A percentile compares a stretch with the other conserved stretches of the same genome.
Conservation (phyloP, 2,797 vertebrate species). For the Lophius americanus region DNA sequence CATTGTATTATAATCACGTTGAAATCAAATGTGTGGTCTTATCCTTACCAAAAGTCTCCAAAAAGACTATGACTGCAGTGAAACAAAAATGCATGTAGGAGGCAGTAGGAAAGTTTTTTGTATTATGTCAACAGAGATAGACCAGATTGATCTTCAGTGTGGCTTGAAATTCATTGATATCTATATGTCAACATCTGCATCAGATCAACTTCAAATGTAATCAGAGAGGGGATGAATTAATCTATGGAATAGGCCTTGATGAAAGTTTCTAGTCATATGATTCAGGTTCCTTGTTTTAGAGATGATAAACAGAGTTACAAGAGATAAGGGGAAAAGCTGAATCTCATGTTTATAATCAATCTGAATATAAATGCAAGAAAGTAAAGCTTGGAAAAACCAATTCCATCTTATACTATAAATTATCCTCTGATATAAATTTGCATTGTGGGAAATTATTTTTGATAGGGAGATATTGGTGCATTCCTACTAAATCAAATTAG, state of each 20-base stretch:
- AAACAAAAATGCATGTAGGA: not conserved
- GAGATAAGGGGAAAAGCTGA: not conserved
- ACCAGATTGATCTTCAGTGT: not conserved
- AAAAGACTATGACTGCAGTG: not conserved
- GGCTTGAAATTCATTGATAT: not conserved
- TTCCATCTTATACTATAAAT: not conserved
- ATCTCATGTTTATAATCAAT: not conserved
- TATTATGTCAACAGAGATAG: not conserved
- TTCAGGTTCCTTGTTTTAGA: not conserved
- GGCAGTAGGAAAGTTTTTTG: not conserved
- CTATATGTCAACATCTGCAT: not conserved
- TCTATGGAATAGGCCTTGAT: not conserved
- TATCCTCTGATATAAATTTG: not conserved
- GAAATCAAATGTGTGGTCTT: not conserved
- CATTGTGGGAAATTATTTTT: not conserved
- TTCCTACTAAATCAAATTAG: not conserved
- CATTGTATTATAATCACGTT: not conserved
- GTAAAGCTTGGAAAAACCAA: not conserved
- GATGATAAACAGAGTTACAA: not conserved
- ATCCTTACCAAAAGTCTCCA: not conserved
- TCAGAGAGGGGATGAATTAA: not conserved
- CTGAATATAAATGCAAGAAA: not conserved
- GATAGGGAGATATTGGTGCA: not conserved
- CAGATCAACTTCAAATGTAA: not conserved
- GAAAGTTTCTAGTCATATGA: not conserved